Base-by-base conservation (phyloP, 2,113 vertebrate species). In the Marcusenius ussheri region DNA sequence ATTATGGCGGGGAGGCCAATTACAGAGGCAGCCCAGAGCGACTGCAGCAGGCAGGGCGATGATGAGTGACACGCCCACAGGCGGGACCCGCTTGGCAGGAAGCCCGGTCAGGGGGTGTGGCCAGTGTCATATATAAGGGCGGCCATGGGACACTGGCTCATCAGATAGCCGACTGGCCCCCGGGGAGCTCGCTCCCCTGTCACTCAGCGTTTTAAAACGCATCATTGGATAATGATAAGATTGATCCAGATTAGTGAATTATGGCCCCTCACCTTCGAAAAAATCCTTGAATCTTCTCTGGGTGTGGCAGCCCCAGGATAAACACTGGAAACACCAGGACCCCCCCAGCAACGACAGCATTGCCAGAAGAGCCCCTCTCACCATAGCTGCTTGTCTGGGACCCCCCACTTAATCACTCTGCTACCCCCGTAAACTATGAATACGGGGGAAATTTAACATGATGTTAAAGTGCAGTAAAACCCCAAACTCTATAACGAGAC, bases 1-100 rank as follows among this genome's bases (percentile, higher is more conserved):
- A 93, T 91, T 92, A 90, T 21, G 88, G 80, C 80, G 24, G 66
- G 35, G 89, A 92, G 53, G 91, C 83, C 87, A 91, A 93, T 91
- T 92, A 90, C 24, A 89, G 87, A 86, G 21, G 74, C 83, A 91
- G 90, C 89, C 31, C 91, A 91, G 88, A 88, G 58, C 51, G 90
- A 91, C 27, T 46, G 51, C 83, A 90, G 89, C 91, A 92, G 89
- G 87, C 91, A 89, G 91, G 88, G 89, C 89, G 9, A 56, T 42
- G 35, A 39, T 51, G 24, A 56, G 51, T 49, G 2, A 21, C 24
- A 84, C 8, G 10, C 83, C 45, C 62, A 51, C 83, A 89, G 66
- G 17, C 8, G 2, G 2, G 17, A 2, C 21, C 80, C 17, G 45
- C 1, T 84, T 45, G 39, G 39, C 80, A 84, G 45, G 39, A 47